These are phyloP conservation scores for Microcebus jonahi DNA, from an alignment of 2,113 vertebrate species.

Conservation along the genomic window DNA sequence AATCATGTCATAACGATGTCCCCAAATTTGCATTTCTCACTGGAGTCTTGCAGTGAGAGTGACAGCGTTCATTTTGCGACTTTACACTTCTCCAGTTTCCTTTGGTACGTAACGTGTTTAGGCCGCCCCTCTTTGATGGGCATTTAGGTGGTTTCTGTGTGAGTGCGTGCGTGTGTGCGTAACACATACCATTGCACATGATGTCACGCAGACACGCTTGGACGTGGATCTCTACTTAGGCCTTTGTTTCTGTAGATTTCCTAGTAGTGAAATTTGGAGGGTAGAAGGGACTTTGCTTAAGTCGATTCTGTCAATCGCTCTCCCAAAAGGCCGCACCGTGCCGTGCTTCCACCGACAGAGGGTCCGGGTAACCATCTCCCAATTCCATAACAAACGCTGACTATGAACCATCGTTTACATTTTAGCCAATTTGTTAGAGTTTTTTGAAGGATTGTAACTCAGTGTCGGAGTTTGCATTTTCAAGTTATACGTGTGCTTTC, in stretches of 20 bases:
- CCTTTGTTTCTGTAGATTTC: neutral
- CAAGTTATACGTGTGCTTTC: neutral
- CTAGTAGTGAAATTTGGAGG: neutral
- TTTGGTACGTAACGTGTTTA: neutral
- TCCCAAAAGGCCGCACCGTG: neutral
- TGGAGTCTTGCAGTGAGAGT: neutral
- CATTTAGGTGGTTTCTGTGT: neutral
- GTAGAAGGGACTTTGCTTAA: neutral
- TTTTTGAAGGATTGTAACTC: neutral
- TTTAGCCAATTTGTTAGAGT: neutral
- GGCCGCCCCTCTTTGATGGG: neutral
- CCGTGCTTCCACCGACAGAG: neutral
- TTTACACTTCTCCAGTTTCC: neutral
- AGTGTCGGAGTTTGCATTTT: neutral
- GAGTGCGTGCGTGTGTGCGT: rapidly evolving
- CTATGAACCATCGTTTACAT: neutral
- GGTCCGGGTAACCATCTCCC: neutral
- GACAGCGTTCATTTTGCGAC: neutral
- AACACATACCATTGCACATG: neutral
- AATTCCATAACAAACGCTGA: no score
- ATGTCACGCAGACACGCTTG: neutral
- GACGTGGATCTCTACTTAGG: neutral
- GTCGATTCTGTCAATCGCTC: neutral
- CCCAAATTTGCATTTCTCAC: neutral
- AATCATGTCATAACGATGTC: neutral